Evolutionary conservation across 2,797 vertebrate species (phyloP), one percentile per base, ranked within the genome.

Genomic region (Acanthiza pusilla): DNA sequence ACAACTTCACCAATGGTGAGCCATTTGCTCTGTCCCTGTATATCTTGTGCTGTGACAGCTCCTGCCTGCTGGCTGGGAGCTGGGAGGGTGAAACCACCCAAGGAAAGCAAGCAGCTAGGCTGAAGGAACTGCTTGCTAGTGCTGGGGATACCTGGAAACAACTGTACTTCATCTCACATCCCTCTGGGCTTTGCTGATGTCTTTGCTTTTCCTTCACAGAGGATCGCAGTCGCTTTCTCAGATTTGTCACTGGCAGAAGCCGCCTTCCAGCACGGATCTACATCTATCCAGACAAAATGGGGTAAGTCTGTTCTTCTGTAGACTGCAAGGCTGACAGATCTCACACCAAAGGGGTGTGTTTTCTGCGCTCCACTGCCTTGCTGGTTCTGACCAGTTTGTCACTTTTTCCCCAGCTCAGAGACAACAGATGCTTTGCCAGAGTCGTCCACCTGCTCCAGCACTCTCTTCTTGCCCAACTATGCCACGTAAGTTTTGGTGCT

Each of bases 401-500:
- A 60, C 60, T 42, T 94, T 65, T 23, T 53, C 16, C 68, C 47
- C 57, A 96, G 99, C 42, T 98, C 98, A 30, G 99, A 99, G 97
- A 99, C 98, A 0, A 99, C 99, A 14, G 99, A 99, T 57, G 98
- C 99, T 4, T 98, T 99, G 89, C 99, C 99, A 0, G 99, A 99
- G 93, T 99, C 99, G 21, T 99, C 99, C 58, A 99, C 99, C 25
- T 99, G 99, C 95, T 99, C 99, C 88, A 99, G 99, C 95, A 99
- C 99, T 26, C 98, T 99, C 73, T 99, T 99, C 97, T 97, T 99
- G 93, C 99, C 99, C 16, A 99, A 98, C 97, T 99, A 99, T 79
- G 98, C 98, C 84, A 99, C 99, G 99, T 99, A 97, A 92, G 97
- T 97, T 77, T 58, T 82, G 25, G 23, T 91, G 58, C 23, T 72